A percentile compares a stretch with the other conserved stretches of the same genome.
Conservation (phyloP, 2,888 invertebrate genomes). For the Hemithea aestivaria region DNA sequence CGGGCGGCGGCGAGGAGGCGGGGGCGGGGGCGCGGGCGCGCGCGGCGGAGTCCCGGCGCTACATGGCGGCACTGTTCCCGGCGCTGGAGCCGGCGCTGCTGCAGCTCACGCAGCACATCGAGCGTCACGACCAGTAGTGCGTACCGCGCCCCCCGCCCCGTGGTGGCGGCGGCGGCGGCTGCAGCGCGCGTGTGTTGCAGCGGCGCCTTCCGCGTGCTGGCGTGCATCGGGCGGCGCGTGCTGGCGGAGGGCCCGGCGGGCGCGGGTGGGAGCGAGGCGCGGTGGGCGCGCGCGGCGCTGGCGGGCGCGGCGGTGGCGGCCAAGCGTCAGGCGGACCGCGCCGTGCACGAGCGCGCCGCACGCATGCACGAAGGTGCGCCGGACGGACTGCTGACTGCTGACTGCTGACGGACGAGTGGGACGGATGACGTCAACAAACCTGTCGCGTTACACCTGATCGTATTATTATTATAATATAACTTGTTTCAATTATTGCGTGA, state of each 20-base stretch:
- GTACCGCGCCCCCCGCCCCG: conserved; percentile 82
- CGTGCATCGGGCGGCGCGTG: conserved; percentile 94
- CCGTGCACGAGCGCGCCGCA: conserved; percentile 86
- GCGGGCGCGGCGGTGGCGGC: conserved; percentile 60
- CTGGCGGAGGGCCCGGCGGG: conserved; percentile 90
- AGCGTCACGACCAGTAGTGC: conserved; percentile 94
- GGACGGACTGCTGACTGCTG: too few species aligned
- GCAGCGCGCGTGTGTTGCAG: conserved; percentile 66
- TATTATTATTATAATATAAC: too few species aligned
- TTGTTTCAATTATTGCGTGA: too few species aligned
- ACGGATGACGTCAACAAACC: too few species aligned
- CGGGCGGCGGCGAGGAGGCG: conserved; percentile 39
- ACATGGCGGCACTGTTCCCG: conserved; percentile 95
- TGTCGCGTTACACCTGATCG: too few species aligned
- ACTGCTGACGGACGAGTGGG: too few species aligned
- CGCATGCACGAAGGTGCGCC: neutral
- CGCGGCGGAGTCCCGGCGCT: conserved; percentile 83
- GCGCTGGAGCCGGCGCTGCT: conserved; percentile 92
- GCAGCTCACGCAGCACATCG: conserved; percentile 91
- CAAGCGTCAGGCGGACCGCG: conserved; percentile 88
- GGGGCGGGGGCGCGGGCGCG: conserved; percentile 32
- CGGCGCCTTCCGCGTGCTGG: conserved; percentile 96
- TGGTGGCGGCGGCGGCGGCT: conserved; percentile 81
- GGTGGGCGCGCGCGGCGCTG: conserved; percentile 56
- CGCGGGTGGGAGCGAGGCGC: conserved; percentile 50